Percentiles rank a stretch among this genome's conserved stretches.
Conservation (phyloP, 1,140 invertebrate species). For the Dinoponera quadriceps region DNA sequence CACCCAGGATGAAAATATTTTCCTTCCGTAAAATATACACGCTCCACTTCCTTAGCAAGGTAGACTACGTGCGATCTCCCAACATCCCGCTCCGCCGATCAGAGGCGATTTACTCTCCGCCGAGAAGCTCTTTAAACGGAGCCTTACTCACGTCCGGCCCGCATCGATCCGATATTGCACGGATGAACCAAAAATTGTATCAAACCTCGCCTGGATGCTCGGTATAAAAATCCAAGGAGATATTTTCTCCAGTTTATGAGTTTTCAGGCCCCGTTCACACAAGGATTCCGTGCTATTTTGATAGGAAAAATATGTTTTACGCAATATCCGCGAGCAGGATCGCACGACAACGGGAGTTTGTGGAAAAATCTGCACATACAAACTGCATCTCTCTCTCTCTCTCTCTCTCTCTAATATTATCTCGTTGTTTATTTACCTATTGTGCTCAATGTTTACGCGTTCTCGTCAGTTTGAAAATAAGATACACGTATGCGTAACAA, state of each 20-base stretch:
- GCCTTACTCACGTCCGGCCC: conserved; percentile 37
- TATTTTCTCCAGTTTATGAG: conserved; percentile 55
- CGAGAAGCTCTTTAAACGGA: conserved; percentile 59
- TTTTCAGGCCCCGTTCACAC: conserved; percentile 30
- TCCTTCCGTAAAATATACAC: conserved; percentile 43
- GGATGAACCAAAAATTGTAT: conserved; percentile 59
- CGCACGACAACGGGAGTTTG: background rate
- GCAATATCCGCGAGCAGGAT: conserved; percentile 16
- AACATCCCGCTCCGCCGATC: conserved; percentile 44
- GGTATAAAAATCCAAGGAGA: conserved; percentile 37
- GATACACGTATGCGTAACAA: background rate
- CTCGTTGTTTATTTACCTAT: conserved; percentile 1
- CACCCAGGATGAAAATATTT: conserved; percentile 54
- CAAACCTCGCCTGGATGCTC: conserved; percentile 42
- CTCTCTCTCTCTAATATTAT: background rate
- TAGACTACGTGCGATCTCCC: conserved; percentile 58
- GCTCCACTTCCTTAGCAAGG: conserved; percentile 47
- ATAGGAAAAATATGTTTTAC: conserved; percentile 39
- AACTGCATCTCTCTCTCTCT: background rate
- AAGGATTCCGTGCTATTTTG: conserved; percentile 41
- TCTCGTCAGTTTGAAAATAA: background rate
- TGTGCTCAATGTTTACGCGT: background rate
- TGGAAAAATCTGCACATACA: conserved; percentile 11
- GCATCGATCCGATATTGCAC: conserved; percentile 50
- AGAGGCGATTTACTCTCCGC: conserved; percentile 53